These are phyloP conservation scores for Tigriopus californicus DNA, from an alignment of 2,888 invertebrate genomes.

Conservation along the genomic window DNA sequence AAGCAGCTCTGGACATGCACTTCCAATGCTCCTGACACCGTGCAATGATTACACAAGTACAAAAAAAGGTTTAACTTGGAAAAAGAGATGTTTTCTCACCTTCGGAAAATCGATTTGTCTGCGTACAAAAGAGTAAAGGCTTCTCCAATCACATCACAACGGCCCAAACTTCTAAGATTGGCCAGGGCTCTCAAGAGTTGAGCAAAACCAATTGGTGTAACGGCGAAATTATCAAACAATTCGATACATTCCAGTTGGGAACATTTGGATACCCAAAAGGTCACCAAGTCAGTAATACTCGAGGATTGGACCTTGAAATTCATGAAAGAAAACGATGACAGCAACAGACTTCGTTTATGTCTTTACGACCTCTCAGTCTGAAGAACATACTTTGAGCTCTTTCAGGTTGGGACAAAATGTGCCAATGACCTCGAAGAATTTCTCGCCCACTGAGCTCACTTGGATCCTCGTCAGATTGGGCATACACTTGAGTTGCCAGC, in stretches of 20 bases:
- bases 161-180: conserved; percentile 4
- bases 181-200: conserved; percentile 4
- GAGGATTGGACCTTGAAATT: conserved; percentile 5
- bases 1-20: neutral
- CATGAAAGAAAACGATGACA: neutral
- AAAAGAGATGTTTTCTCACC: neutral
- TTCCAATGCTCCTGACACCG: neutral
- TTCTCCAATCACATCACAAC: conserved; percentile 5
- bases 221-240: neutral
- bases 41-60: neutral
- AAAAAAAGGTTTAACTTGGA: neutral
- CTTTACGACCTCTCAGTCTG: neutral
- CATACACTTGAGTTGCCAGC: neutral
- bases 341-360: neutral
- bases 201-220: conserved; percentile 11
- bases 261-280: conserved; percentile 8
- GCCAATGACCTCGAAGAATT: conserved; percentile 5
- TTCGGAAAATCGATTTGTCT: neutral
- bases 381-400: neutral
- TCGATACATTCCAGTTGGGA: conserved; percentile 1
- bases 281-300: neutral
- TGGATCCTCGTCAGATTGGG: neutral
- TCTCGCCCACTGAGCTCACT: neutral
- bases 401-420: conserved; percentile 6
- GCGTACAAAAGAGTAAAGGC: conserved; percentile 4